Conservation (phyloP, 2,113 vertebrate genomes). For the Atrichornis clamosus region DNA sequence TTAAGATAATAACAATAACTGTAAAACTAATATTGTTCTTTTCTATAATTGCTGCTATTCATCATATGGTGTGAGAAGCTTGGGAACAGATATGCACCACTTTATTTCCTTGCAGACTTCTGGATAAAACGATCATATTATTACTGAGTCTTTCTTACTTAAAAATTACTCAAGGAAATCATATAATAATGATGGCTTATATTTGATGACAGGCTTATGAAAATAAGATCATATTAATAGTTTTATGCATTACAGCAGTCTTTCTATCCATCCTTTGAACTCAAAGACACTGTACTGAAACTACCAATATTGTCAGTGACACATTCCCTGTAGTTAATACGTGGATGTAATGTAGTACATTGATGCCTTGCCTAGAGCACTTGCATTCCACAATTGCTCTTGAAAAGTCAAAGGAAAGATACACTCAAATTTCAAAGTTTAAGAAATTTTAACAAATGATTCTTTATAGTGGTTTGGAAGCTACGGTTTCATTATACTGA, state of each 20-base stretch:
- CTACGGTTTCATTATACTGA: not conserved
- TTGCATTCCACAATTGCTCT: not conserved
- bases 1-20: slow-evolving; percentile 75
- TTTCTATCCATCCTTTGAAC: not conserved
- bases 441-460: not conserved
- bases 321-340: not conserved
- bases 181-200: slow-evolving; percentile 26
- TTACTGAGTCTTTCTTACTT: slow-evolving; percentile 43
- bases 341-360: not conserved
- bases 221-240: slow-evolving; percentile 41
- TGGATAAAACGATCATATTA: slow-evolving; percentile 39
- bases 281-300: not conserved
- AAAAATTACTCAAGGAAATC: slow-evolving; percentile 62
- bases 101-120: slow-evolving; percentile 35
- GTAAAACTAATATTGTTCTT: slow-evolving; percentile 78
- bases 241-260: not conserved
- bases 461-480: not conserved
- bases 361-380: not conserved
- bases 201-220: slow-evolving; percentile 39
- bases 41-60: slow-evolving; percentile 74
- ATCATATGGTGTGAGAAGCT: slow-evolving; percentile 60
- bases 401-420: not conserved
- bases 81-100: slow-evolving; percentile 36
- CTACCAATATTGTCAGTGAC: not conserved
- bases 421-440: not conserved